These are phyloP conservation scores for Pseudonaja textilis DNA, from an alignment of 2,113 vertebrate genomes.

Conservation along the genomic window DNA sequence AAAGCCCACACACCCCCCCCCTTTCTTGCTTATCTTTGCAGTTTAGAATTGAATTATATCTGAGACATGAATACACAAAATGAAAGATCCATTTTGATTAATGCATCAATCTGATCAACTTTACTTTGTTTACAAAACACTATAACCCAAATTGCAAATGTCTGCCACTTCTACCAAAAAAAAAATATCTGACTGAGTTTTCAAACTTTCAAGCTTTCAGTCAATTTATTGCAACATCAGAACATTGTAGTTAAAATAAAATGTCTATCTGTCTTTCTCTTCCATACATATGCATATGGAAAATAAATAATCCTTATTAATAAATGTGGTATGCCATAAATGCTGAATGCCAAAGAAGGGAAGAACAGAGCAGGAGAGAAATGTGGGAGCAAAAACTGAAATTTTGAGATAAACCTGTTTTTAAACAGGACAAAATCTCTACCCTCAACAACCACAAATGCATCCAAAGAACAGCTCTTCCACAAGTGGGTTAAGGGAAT, in stretches of 20 bases:
- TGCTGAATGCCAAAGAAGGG: neutral
- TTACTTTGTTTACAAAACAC: conserved; percentile 36
- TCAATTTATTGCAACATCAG: conserved; percentile 25
- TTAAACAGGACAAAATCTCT: neutral
- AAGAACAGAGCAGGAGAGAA: neutral
- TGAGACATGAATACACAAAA: conserved; percentile 50
- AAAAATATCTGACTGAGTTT: conserved; percentile 14
- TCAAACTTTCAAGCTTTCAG: conserved; percentile 21
- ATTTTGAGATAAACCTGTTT: neutral
- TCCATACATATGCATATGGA: conserved; percentile 28
- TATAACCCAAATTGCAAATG: conserved; percentile 31
- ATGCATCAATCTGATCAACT: conserved; percentile 2
- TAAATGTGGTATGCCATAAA: neutral
- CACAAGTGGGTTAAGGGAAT: neutral
- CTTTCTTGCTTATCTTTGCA: conserved; percentile 52
- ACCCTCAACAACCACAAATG: neutral
- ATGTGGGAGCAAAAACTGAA: neutral
- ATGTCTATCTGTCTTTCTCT: conserved; percentile 25
- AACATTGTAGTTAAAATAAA: conserved; percentile 1
- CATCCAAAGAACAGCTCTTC: neutral
- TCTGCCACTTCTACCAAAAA: conserved; percentile 27
- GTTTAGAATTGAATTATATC: conserved; percentile 58
- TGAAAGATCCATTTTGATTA: conserved; percentile 26
- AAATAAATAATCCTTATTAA: conserved; percentile 4
- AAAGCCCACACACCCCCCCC: conserved; percentile 59